Evolutionary conservation across 1,140 invertebrate genomes (phyloP).

Genomic region (Listronotus bonariensis): DNA sequence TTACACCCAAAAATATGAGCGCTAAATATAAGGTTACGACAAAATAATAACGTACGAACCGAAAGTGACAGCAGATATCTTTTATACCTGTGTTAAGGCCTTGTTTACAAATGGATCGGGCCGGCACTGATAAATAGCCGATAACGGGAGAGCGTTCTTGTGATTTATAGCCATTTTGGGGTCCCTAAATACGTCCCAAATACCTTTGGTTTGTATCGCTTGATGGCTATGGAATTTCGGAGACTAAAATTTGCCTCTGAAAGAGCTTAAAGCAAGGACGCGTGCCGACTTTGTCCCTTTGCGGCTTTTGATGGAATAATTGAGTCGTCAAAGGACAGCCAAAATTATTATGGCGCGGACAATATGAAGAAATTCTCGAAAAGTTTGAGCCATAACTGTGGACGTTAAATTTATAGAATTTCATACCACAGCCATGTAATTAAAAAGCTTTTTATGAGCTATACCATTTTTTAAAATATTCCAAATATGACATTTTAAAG

Average conservation of each 20-base stretch:
- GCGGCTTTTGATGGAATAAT: conserved; percentile 6
- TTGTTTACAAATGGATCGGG: conserved; percentile 37
- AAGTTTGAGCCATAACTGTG: no score
- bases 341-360: no score
- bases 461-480: no score
- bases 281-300: conserved; percentile 14
- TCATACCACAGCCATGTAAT: no score
- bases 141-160: conserved; percentile 33
- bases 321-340: background rate
- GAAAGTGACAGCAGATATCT: conserved; percentile 31
- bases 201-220: conserved; percentile 29
- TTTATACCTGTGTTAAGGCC: conserved; percentile 37
- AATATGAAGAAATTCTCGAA: no score
- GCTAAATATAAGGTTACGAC: conserved; percentile 9
- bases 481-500: no score
- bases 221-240: conserved; percentile 24
- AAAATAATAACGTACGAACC: conserved; percentile 28
- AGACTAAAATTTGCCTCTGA: conserved; percentile 15
- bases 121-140: conserved; percentile 35
- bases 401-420: no score
- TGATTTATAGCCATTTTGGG: conserved; percentile 35
- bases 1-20: background rate
- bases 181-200: conserved; percentile 29
- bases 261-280: conserved; percentile 8
- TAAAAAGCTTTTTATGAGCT: no score